Base-by-base conservation (phyloP, 2,797 vertebrate genomes). In the Bradypodion pumilum region DNA sequence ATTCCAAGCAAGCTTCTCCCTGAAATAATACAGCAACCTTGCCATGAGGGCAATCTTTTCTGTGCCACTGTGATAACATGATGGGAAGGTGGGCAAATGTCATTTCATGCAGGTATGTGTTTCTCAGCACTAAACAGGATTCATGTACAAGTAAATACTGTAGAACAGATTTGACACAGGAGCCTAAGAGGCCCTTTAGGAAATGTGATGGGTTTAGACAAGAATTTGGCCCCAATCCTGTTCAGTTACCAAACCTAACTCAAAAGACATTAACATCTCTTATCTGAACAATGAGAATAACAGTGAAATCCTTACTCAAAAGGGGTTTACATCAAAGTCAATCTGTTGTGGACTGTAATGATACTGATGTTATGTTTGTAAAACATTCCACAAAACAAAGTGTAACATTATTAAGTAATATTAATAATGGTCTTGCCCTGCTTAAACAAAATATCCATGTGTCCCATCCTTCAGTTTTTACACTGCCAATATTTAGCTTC, bases 1-100 rank as follows among this genome's bases (percentile, higher is more conserved):
- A 88, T 86, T 93, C 85, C 82, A 91, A 90, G 21, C 86, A 85
- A 82, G 79, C 62, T 91, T 87, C 89, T 91, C 89, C 37, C 56
- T 78, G 86, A 78, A 87, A 73, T 56, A 81, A 81, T 81, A 46
- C 29, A 86, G 83, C 46, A 74, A 44, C 62, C 60, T 52, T 59
- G 42, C 85, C 77, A 29, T 81, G 63, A 87, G 87, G 79, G 12
- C 81, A 90, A 60, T 81, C 73, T 85, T 63, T 74, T 63, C 79
- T 46, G 21, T 73, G 80, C 88, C 89, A 59, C 63, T 83, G 73
- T 37, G 66, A 81, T 37, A 7, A 4, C 73, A 56, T 70, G 59
- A 29, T 84, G 37, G 32, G 73, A 80, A 90, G 56, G 74, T 63
- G 74, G 65, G 49, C 12, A 60, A 85, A 49, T 49, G 42, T 35